Evolutionary conservation across 1,140 invertebrate genomes (phyloP), one percentile per base, ranked within the genome.

Genomic region (Zophobas atratus): DNA sequence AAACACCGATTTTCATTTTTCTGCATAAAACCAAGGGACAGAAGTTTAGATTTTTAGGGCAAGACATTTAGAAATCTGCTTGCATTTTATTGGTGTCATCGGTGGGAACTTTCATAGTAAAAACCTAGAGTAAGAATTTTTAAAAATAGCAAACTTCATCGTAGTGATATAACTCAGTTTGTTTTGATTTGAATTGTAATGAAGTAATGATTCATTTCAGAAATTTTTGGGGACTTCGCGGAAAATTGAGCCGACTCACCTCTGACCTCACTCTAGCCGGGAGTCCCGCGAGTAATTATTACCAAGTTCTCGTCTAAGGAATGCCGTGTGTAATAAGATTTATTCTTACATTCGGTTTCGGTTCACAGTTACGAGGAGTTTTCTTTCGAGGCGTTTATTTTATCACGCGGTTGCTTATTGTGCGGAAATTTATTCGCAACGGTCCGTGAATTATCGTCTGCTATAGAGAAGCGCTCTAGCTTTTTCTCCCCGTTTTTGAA

Each of bases 341-440:
- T 78, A 78, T 78, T 75, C 63, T 32, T 70, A 78, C 77, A 78
- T 78, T 78, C 75, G 75, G 77, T 78, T 78, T 78, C 71, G 75
- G 77, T 78, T 78, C 77, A 63, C 77, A 75, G 77, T 78, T 78
- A 78, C 77, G 75, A 57, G 56, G 60, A 70, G 71, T 77, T 70
- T 70, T 74, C 77, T 73, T 75, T 55, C 56, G 57, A 78, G 77
- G 70, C 57, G 77, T 74, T 77, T 75, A 78, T 70, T 78, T 75
- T 78, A 78, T 78, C 77, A 49, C 77, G 56, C 67, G 38, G 41
- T 36, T 57, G 77, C 60, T 34, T 55, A 73, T 56, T 78, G 70
- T 78, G 72, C 74, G 67, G 77, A 78, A 78, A 78, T 78, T 78
- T 78, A 78, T 78, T 46, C 67, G 74, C 36, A 53, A 32, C 70